Percentiles rank a stretch among this genome's conserved stretches.
Conservation (phyloP, 2,888 invertebrate genomes). For the Lacanobia oleracea region DNA sequence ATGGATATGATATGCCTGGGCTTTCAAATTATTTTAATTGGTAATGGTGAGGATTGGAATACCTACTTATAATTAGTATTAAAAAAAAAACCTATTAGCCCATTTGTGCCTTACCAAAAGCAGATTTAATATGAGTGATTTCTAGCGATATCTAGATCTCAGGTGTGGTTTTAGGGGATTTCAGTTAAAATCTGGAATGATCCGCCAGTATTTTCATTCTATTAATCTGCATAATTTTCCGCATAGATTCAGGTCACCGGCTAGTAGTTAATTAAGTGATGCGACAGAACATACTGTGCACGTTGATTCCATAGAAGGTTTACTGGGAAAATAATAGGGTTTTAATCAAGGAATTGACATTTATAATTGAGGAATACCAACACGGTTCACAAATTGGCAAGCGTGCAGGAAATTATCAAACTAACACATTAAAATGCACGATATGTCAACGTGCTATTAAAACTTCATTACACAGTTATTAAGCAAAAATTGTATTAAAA, state of each 20-base stretch:
- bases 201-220: neutral
- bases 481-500: constrained; percentile 80
- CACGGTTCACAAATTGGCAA: constrained; percentile 12
- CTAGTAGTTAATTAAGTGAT: neutral
- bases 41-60: too few species aligned
- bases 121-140: too few species aligned
- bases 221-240: constrained; percentile 9
- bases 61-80: too few species aligned
- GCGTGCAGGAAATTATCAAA: constrained; percentile 53
- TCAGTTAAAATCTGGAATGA: too few species aligned
- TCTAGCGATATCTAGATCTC: too few species aligned
- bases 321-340: constrained; percentile 6
- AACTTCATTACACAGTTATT: constrained; percentile 80
- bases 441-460: constrained; percentile 69
- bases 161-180: too few species aligned
- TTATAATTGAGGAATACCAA: constrained; percentile 43
- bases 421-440: constrained; percentile 54
- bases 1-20: neutral
- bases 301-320: constrained; percentile 9
- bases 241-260: constrained; percentile 1
- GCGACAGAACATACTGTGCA: neutral
- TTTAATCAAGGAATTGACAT: neutral
- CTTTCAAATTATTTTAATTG: neutral
- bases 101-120: constrained; percentile 3
- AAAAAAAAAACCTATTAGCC: neutral